Evolutionary conservation across 2,797 vertebrate species (phyloP).

Genomic region (Mormyrus proboscirostris): DNA sequence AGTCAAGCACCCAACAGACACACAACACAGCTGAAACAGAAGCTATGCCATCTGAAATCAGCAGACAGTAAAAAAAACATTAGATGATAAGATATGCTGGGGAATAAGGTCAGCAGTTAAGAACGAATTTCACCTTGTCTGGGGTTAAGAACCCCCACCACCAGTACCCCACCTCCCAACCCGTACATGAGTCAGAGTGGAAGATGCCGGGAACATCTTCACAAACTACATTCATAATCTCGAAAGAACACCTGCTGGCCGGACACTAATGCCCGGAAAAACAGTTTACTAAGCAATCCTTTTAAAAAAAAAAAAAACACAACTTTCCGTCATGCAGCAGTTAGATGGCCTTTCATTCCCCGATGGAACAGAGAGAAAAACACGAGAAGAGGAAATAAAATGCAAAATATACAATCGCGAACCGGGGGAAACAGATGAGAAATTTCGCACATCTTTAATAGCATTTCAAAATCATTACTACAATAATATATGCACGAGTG

Average conservation of each 20-base stretch:
- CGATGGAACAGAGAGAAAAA: not conserved
- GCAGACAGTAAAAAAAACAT: not conserved
- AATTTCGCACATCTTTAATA: not conserved
- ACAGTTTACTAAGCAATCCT: not conserved
- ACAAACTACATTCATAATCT: not conserved
- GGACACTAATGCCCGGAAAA: not conserved
- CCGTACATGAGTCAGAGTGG: not conserved
- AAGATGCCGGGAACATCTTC: not conserved
- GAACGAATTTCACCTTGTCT: not conserved
- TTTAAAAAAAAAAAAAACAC: not conserved
- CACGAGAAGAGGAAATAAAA: not conserved
- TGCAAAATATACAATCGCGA: not conserved
- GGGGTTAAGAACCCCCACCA: not conserved
- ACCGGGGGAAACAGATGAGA: not conserved
- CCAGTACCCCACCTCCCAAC: not conserved
- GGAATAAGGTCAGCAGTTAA: not conserved
- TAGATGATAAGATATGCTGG: not conserved
- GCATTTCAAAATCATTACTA: not conserved
- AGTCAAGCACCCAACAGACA: not conserved
- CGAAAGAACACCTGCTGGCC: not conserved
- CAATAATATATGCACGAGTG: conserved; percentile 23
- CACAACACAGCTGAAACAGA: not conserved
- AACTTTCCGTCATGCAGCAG: not conserved
- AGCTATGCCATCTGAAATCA: not conserved
- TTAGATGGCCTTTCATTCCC: not conserved